Evolutionary conservation across 2,888 invertebrate species (phyloP).

Genomic region (Agapetus fuscipes): DNA sequence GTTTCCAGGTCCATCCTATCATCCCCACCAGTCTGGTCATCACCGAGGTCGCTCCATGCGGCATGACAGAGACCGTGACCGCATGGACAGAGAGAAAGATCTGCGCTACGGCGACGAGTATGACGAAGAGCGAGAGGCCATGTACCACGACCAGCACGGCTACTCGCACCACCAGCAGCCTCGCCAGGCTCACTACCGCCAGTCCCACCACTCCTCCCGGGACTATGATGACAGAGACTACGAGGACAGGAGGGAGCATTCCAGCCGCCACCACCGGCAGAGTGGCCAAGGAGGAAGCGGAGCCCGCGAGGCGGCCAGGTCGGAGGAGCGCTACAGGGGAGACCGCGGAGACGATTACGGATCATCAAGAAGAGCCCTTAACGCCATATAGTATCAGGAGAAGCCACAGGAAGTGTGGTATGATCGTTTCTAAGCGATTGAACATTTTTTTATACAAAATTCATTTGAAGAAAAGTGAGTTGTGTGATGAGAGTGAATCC

Average conservation of each 20-base stretch:
- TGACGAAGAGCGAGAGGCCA: slow-evolving; percentile 28
- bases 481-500: too few relatives aligned
- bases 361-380: slow-evolving; percentile 58
- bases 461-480: too few relatives aligned
- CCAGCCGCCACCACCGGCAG: slow-evolving; percentile 23
- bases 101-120: slow-evolving; percentile 47
- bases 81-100: slow-evolving; percentile 28
- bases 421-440: slow-evolving; percentile 25
- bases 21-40: slow-evolving; percentile 29
- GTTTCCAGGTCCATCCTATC: slow-evolving; percentile 33
- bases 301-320: slow-evolving; percentile 33
- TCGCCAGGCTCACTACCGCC: slow-evolving; percentile 28
- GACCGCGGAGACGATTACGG: slow-evolving; percentile 45
- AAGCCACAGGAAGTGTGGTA: slow-evolving; percentile 33
- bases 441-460: too few relatives aligned
- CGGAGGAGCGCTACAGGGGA: slow-evolving; percentile 36
- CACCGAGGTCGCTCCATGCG: slow-evolving; percentile 40
- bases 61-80: slow-evolving; percentile 29
- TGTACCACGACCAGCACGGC: slow-evolving; percentile 26
- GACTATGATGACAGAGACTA: slow-evolving; percentile 30
- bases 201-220: slow-evolving; percentile 28
- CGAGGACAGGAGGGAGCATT: slow-evolving; percentile 27
- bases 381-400: slow-evolving; percentile 59
- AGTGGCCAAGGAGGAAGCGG: slow-evolving; percentile 36
- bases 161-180: slow-evolving; percentile 23